Percentiles rank a stretch among this genome's conserved stretches.
These are phyloP conservation scores for Dermochelys coriacea DNA, from an alignment of 2,797 vertebrate genomes.

Conservation along the genomic window DNA sequence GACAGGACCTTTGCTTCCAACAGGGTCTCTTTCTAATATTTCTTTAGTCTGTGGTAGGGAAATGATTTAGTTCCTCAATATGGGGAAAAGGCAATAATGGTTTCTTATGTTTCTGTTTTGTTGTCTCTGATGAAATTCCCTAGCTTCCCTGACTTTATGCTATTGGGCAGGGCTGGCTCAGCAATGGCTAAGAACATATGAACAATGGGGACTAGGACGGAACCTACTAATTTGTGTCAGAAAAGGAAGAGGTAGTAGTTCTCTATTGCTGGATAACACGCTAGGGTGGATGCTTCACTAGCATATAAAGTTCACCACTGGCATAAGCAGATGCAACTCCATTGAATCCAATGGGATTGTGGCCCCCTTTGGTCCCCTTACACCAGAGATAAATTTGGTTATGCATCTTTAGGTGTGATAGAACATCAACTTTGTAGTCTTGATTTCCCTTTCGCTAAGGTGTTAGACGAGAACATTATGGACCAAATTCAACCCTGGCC, in stretches of 20 bases:
- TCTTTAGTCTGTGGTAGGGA: rapidly evolving
- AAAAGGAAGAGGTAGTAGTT: background rate
- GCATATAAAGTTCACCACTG: background rate
- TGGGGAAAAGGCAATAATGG: background rate
- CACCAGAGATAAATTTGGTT: background rate
- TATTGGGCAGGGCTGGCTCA: background rate
- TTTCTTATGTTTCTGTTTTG: rapidly evolving
- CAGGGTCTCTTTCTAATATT: rapidly evolving
- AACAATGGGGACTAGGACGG: background rate
- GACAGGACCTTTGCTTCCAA: background rate
- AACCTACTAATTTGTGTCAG: background rate
- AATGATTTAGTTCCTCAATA: background rate
- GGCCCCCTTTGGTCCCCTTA: background rate
- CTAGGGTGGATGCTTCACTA: background rate
- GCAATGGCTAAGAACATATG: background rate
- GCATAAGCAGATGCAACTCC: background rate
- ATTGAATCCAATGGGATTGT: background rate
- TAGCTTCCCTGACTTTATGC: background rate
- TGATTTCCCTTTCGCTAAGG: background rate
- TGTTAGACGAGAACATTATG: background rate
- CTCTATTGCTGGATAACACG: rapidly evolving
- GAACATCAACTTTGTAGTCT: background rate
- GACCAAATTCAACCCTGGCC: background rate
- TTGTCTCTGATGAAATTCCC: background rate
- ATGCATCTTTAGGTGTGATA: background rate